Evolutionary conservation across 2,113 vertebrate genomes (phyloP), one percentile per base, ranked within the genome.

Genomic region (Forbesichthys papilliferus): DNA sequence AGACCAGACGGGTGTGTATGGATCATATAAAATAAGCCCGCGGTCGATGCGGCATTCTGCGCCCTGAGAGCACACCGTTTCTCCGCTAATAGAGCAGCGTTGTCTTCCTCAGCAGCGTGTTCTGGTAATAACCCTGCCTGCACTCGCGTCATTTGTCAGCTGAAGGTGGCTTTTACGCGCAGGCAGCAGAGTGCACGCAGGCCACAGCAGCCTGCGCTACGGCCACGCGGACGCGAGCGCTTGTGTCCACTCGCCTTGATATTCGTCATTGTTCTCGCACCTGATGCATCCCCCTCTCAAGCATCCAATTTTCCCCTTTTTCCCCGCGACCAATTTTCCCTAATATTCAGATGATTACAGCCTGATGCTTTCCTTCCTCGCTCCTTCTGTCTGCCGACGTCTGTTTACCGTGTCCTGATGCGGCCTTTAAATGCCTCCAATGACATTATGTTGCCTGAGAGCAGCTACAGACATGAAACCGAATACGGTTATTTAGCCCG

Each of bases 291-390:
- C 67, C 33, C 79, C 79, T 81, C 85, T 78, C 81, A 70, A 68
- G 84, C 77, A 77, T 85, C 86, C 87, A 90, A 90, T 90, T 90
- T 90, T 89, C 52, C 5, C 85, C 53, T 4, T 84, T 84, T 77
- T 83, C 84, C 80, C 82, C 66, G 11, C 65, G 65, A 83, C 82
- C 88, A 87, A 89, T 91, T 91, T 89, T 89, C 88, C 74, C 78
- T 87, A 87, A 91, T 91, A 88, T 86, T 88, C 68, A 78, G 83
- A 85, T 90, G 81, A 88, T 91, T 84, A 84, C 67, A 70, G 78
- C 62, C 51, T 73, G 85, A 88, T 90, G 86, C 78, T 86, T 88
- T 84, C 72, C 81, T 86, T 84, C 78, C 75, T 75, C 74, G 68
- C 66, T 78, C 75, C n/a, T 56, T 27, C 51, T 66, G 54, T 65